A percentile compares a stretch with the other conserved stretches of the same genome.
Conservation (phyloP, 2,113 vertebrate genomes). For the Gymnogyps californianus region DNA sequence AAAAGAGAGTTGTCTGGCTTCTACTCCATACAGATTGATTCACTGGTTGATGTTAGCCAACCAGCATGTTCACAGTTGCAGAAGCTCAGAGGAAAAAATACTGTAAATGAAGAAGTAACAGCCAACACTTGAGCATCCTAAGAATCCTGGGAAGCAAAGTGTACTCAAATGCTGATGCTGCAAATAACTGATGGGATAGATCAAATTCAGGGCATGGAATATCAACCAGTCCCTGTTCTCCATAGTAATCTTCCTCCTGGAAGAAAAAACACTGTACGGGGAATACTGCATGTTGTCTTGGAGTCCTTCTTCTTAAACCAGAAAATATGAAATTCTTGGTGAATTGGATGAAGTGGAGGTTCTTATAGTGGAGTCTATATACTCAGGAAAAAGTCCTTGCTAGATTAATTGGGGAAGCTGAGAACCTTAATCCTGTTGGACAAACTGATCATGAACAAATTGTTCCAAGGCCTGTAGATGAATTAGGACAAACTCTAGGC, state of each 20-base stretch:
- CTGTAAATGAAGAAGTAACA: slow-evolving; percentile 82
- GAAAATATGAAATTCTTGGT: slow-evolving; percentile 84
- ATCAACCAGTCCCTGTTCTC: slow-evolving; percentile 79
- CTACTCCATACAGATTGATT: slow-evolving; percentile 88
- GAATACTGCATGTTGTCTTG: slow-evolving; percentile 80
- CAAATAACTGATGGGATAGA: slow-evolving; percentile 89
- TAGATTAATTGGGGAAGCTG: slow-evolving; percentile 76
- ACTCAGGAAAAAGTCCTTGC: slow-evolving; percentile 78
- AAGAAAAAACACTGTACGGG: slow-evolving; percentile 85
- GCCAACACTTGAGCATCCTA: slow-evolving; percentile 78
- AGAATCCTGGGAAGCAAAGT: slow-evolving; percentile 84
- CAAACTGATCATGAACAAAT: slow-evolving; percentile 7
- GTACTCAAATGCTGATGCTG: slow-evolving; percentile 85
- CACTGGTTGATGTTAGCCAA: slow-evolving; percentile 86
- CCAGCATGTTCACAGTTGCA: slow-evolving; percentile 87
- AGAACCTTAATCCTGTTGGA: slow-evolving; percentile 23
- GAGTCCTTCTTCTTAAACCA: slow-evolving; percentile 79
- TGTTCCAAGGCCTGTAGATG: slow-evolving; percentile 9
- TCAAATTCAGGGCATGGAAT: slow-evolving; percentile 88
- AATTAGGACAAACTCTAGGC: slow-evolving; percentile 47
- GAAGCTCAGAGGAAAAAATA: slow-evolving; percentile 79
- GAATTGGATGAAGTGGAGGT: slow-evolving; percentile 86
- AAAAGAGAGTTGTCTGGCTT: slow-evolving; percentile 82
- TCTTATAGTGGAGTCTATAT: slow-evolving; percentile 68
- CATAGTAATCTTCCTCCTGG: slow-evolving; percentile 70